Percentiles rank a stretch among this genome's conserved stretches.
Conservation (phyloP, 2,888 invertebrate species). For the Temnothorax rugatulus region DNA sequence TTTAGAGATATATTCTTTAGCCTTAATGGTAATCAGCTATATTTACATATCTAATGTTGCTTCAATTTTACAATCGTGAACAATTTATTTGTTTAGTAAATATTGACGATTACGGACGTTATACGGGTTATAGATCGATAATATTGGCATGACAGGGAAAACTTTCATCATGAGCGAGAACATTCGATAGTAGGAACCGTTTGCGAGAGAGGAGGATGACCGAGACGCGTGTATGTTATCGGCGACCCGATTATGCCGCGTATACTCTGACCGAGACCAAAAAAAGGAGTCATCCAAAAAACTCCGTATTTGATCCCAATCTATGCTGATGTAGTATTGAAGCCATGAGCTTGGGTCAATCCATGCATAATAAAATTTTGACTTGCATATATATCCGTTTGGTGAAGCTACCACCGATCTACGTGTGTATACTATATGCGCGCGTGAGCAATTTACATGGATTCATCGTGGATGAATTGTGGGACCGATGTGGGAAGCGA, state of each 20-base stretch:
- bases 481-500: constrained; percentile 38
- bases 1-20: background rate
- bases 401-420: constrained; percentile 26
- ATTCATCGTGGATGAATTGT: constrained; percentile 7
- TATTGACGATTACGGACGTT: background rate
- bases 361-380: constrained; percentile 80
- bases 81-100: background rate
- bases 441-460: constrained; percentile 2
- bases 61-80: background rate
- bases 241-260: constrained; percentile 69
- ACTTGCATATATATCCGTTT: constrained; percentile 65
- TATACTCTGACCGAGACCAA: constrained; percentile 64
- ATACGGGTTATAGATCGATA: background rate
- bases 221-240: constrained; percentile 38
- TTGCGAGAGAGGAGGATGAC: constrained; percentile 40
- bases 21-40: background rate
- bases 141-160: background rate
- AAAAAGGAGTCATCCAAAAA: constrained; percentile 76
- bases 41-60: background rate
- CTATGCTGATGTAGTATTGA: constrained; percentile 79
- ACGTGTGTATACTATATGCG: background rate
- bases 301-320: constrained; percentile 75
- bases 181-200: constrained; percentile 47
- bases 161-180: constrained; percentile 5
- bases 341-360: constrained; percentile 78